Evolutionary conservation across 1,140 invertebrate species (phyloP).

Genomic region (Lepidurus arcticus): DNA sequence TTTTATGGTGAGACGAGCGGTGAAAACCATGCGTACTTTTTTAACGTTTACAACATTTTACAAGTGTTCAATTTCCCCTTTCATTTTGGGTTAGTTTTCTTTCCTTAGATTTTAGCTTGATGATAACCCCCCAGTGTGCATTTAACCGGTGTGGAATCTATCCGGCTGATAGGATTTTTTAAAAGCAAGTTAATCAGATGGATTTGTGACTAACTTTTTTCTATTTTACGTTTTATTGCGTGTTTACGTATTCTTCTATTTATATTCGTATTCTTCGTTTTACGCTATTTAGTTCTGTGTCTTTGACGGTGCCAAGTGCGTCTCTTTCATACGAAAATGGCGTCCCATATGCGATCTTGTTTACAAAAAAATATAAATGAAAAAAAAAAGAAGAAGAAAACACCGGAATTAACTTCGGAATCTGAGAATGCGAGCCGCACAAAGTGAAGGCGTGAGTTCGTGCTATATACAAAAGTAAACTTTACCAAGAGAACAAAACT

Average conservation of each 20-base stretch:
- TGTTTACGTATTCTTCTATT: not conserved
- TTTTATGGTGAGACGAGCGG: too few species aligned
- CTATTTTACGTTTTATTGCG: not conserved
- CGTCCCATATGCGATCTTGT: not conserved
- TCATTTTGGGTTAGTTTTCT: not conserved
- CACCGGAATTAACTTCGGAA: not conserved
- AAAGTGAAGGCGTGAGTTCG: not conserved
- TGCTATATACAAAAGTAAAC: not conserved
- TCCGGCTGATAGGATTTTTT: not conserved
- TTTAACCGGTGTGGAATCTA: conserved; percentile 19
- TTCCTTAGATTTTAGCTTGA: not conserved
- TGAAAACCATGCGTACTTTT: too few species aligned
- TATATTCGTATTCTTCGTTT: too few species aligned
- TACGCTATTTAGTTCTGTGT: not conserved
- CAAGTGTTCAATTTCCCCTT: too few species aligned
- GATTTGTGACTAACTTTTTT: too few species aligned
- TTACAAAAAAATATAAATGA: not conserved
- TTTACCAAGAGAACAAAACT: not conserved
- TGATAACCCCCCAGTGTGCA: not conserved
- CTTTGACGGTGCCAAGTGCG: not conserved
- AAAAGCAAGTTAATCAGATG: too few species aligned
- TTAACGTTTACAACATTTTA: not conserved
- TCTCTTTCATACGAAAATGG: conserved; percentile 11
- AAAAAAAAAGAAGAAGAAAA: not conserved
- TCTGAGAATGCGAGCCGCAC: not conserved